Evolutionary conservation across 1,140 invertebrate genomes (phyloP), one percentile per base, ranked within the genome.

Genomic region (Lanistes nyassanus): DNA sequence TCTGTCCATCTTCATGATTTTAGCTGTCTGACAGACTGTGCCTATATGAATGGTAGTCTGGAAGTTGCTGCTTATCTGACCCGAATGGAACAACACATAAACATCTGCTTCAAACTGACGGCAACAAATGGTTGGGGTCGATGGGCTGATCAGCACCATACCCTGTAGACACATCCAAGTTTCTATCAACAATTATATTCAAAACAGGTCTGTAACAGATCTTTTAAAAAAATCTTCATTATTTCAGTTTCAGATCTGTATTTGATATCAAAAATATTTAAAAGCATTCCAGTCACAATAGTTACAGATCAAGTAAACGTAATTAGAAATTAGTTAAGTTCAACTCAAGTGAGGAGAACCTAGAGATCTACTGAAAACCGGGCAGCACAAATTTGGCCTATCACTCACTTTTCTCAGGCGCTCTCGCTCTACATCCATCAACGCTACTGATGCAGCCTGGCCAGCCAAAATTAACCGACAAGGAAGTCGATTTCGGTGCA

Each of bases 41-140:
- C 96, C 97, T 75, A 98, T 95, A 85, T 98, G 96, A 3, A 99
- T 93, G 0, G 96, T 98, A 36, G 95, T 94, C 91, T 98, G 96
- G 89, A 97, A 98, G 26, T 96, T 96, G 9, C 92, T 92, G 78
- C 93, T 94, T 76, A 98, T 97, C 31, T 93, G 92, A 3, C 93
- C 95, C 0, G 93, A 91, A 87, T 98, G 96, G 81, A 94, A 95
- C 13, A 98, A 90, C 9, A 98, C 92, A 51, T 93, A 93, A 5
- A 99, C 93, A 70, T 93, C 94, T 0, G 97, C 97, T 93, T 90
- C 85, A 85, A 91, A 91, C 75, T 80, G 67, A 74, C 79, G 60
- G 79, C 83, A 87, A 21, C 84, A 77, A 19, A 76, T 68, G 42
- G 80, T 72, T 64, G 78, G 66, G 67, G 71, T 71, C 95, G 90